phyloP scores from a whole-genome alignment of 2,888 invertebrate genomes.

The Acleris sparsana region DNA sequence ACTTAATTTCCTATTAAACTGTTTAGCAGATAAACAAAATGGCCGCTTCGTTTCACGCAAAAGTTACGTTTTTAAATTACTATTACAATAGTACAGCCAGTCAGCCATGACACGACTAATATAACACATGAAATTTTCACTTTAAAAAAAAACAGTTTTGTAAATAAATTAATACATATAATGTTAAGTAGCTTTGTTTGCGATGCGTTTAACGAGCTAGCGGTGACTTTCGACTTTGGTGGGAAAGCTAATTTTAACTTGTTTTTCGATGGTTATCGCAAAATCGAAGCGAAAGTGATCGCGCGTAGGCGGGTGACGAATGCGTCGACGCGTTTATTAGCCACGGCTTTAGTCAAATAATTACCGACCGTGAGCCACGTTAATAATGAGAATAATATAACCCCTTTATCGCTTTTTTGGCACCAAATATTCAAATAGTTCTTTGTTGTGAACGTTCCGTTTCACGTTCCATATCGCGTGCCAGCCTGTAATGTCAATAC shows the following conservation, averaged over 20 bases:
- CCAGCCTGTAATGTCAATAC: slow-evolving; percentile 28
- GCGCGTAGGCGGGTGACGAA: slow-evolving; percentile 58
- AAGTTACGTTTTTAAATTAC: slow-evolving; percentile 21
- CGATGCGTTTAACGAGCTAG: slow-evolving; percentile 12
- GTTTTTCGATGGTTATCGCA: slow-evolving; percentile 44
- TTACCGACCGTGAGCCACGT: slow-evolving; percentile 53
- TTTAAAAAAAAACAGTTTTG: background rate
- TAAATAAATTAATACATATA: background rate
- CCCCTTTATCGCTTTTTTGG: slow-evolving; percentile 47
- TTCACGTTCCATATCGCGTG: slow-evolving; percentile 28
- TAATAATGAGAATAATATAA: slow-evolving; percentile 41
- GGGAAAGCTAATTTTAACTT: slow-evolving; percentile 29
- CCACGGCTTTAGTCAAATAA: slow-evolving; percentile 63
- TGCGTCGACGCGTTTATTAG: slow-evolving; percentile 57
- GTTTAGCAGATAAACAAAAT: slow-evolving; percentile 60
- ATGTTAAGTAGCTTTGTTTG: background rate
- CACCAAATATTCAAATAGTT: slow-evolving; percentile 29
- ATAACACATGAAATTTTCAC: too few species aligned
- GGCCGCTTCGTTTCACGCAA: slow-evolving; percentile 45
- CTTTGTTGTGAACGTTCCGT: slow-evolving; percentile 18
- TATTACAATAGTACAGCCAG: background rate
- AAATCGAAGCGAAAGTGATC: slow-evolving; percentile 51
- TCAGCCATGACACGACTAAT: background rate
- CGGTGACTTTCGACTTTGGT: slow-evolving; percentile 7
- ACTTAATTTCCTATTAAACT: slow-evolving; percentile 78